Percentiles rank a stretch among this genome's conserved stretches.
phyloP scores from a whole-genome alignment of 2,797 vertebrate genomes.

The Calcarius lapponicus region DNA sequence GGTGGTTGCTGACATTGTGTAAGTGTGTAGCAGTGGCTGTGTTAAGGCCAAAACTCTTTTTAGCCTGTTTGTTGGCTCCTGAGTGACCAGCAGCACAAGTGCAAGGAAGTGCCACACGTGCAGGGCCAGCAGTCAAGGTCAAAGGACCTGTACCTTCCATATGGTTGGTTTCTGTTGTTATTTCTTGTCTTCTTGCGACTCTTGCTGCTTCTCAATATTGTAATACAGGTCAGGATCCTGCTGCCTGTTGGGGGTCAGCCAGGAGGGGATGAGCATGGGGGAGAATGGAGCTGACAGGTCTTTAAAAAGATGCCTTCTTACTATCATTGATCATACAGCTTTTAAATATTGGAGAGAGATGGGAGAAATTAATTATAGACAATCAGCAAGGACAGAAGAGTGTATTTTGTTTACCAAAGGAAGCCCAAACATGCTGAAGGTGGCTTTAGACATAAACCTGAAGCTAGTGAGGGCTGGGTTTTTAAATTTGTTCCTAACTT shows the following conservation, averaged over 20 bases:
- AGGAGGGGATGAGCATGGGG: not conserved
- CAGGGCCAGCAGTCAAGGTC: not conserved
- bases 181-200: not conserved
- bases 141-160: not conserved
- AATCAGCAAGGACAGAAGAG: not conserved
- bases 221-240: not conserved
- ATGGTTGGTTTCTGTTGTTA: rapidly evolving
- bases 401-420: not conserved
- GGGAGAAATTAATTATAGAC: not conserved
- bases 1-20: not conserved
- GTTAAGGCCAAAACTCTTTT: not conserved
- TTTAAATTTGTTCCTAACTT: not conserved
- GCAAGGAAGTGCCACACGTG: rapidly evolving
- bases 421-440: not conserved
- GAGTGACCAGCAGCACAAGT: not conserved
- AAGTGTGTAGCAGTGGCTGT: not conserved
- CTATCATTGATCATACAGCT: not conserved
- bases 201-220: not conserved
- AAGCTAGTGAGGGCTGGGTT: not conserved
- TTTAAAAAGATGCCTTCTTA: not conserved
- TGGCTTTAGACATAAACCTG: not conserved
- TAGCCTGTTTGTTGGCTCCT: not conserved
- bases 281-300: not conserved
- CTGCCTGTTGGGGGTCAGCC: not conserved
- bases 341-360: not conserved